Evolutionary conservation across 2,888 invertebrate genomes (phyloP), one percentile per base, ranked within the genome.

Genomic region (Maniola hyperantus): DNA sequence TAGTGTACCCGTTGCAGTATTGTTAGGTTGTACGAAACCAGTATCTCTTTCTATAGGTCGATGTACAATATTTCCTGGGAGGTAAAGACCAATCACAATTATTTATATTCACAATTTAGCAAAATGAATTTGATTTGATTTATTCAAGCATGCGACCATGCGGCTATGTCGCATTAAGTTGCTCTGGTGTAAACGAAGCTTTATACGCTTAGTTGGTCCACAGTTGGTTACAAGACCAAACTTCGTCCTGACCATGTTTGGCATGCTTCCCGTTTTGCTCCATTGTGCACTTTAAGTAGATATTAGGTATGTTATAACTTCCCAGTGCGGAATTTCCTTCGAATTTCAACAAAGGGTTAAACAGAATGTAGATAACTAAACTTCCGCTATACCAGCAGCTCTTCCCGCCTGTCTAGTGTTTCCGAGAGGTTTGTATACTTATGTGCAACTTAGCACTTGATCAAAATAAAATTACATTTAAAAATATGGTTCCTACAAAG

Each of bases 311-410:
- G 8, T 42, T 39, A 34, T 15, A 20, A 57, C 55, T 55, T 55
- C 55, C 55, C 6, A 13, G n/a, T 55, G 39, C 18, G 20, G 55
- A 55, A 39, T 42, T 57, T 57, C 57, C 57, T 57, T 13, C 20
- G 13, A 57, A 20, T 55, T 55, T 18, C 42, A 42, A 57, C 42
- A 57, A 57, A 57, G 57, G 57, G 42, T 55, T 39, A 13, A 20
- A 39, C 55, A 20, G 18, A 13, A 42, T 20, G 13, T 13, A 39
- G 42, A 20, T 42, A 57, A 57, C 20, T 55, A 11, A 36, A 57
- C 6, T 10, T 57, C 57, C 20, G 6, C 11, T 11, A 20, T 11
- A 39, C 15, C 36, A 10, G 20, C 18, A 57, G 20, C 42, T 18
- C 6, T 57, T 57, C 46, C 15, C 2, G 46, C 7, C 7, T 1